Evolutionary conservation across 2,888 invertebrate genomes (phyloP), one percentile per base, ranked within the genome.

Genomic region (Lamellibrachia satsuma): DNA sequence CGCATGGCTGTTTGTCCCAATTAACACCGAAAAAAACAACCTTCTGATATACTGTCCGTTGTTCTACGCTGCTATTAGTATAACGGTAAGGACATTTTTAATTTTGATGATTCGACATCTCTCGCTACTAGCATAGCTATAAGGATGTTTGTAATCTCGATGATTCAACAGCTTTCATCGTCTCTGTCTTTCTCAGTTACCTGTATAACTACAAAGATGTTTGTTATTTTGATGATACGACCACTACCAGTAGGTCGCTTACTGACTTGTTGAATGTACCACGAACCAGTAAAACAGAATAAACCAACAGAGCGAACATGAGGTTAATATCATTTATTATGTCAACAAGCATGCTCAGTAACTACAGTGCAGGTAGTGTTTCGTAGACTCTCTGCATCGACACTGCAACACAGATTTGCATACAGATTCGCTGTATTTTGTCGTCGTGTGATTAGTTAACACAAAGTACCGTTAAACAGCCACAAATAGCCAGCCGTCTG

Each of bases 291-390:
- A 22, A 15, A 22, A 75, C 2, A 15, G 75, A 75, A 22, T 22
- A 75, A 75, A 75, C 15, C 15, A 15, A 22, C 75, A 75, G 75
- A 11, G 75, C 22, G 22, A 75, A 15, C 75, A 4, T 75, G 75
- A 75, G 75, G 75, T 75, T 75, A 75, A 75, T 75, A 75, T 75
- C 11, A 75, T 75, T 75, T 75, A 75, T 75, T 75, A 75, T 75
- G 75, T 75, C 75, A 75, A 75, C 75, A 75, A n/a, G 22, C n/a
- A 22, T 75, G 75, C n/a, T 75, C 75, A 75, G 75, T 75, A 75
- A 75, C 75, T 75, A 3, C 75, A 75, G 75, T 75, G 75, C 75
- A 11, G 60, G 22, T 22, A 75, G 75, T 75, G 75, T 11, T 75
- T 75, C 75, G 6, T 75, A 11, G 15, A 75, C 22, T 75, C 9